Evolutionary conservation across 2,888 invertebrate genomes (phyloP), one percentile per base, ranked within the genome.

Genomic region (Eilema caniola): DNA sequence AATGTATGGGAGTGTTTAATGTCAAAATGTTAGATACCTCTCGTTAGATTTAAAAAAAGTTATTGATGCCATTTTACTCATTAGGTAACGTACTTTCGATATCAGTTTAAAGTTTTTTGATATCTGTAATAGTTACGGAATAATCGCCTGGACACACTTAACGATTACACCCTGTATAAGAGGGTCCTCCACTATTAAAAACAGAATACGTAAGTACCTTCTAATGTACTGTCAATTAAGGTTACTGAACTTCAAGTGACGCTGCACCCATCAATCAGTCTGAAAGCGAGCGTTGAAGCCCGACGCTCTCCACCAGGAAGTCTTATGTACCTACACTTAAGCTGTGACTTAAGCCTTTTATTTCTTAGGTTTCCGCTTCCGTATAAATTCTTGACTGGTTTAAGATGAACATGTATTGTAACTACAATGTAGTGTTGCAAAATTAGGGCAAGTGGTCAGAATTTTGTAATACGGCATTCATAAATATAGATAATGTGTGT

Each of bases 281-380:
- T 74, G 87, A 87, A 87, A 87, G 87, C 76, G 83, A 80, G 77
- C 75, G 81, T 81, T 83, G 84, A 78, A 77, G 84, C 87, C 68
- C 75, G 74, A 79, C 78, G 71, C 56, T 74, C 61, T 31, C 83
- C 53, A 76, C 62, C 23, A 60, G 69, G 72, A 66, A 75, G 67
- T 63, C 73, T 81, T 82, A 79, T 75, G 76, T 74, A 73, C 76
- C 10, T n/a, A 53, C 53, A 69, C 47, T 28, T 28, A 69, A 69
- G 74, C 61, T 20, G 73, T 76, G 20, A 69, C 47, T 31, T 28
- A 69, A 70, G 74, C 59, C n/a, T 73, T 76, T 78, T 72, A 73
- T 73, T 75, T 70, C 16, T 16, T 62, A 63, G 56, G 12, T 56
- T 59, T 70, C 59, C 69, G 61, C 69, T 79, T 77, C 72, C 80